Evolutionary conservation across 2,113 vertebrate genomes (phyloP).

Genomic region (Nanorana parkeri): DNA sequence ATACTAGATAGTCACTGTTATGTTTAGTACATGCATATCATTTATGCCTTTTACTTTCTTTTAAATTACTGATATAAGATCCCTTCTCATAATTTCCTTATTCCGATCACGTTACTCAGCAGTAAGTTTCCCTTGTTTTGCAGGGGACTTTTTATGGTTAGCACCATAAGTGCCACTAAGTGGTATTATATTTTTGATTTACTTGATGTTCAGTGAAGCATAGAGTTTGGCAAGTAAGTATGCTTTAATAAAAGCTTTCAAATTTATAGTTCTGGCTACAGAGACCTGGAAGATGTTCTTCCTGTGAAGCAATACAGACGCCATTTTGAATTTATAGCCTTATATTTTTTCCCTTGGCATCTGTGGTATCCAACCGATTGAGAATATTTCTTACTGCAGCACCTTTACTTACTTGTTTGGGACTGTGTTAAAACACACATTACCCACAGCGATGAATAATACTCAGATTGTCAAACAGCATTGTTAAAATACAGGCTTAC

Average conservation of each 20-base stretch:
- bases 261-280: conserved; percentile 34
- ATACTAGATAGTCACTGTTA: background rate
- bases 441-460: too few relatives aligned
- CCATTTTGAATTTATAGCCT: conserved; percentile 42
- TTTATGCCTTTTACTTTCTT: background rate
- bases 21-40: background rate
- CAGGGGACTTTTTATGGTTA: conserved; percentile 7
- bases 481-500: background rate
- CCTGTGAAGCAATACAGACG: background rate
- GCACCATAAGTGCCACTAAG: conserved; percentile 38
- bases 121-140: conserved; percentile 21
- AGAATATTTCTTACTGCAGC: background rate
- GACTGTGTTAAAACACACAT: background rate
- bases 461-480: background rate
- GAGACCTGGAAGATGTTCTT: background rate
- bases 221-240: conserved; percentile 40
- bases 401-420: background rate
- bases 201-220: conserved; percentile 17
- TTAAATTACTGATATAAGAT: background rate
- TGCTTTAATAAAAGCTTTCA: conserved; percentile 32
- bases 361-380: background rate
- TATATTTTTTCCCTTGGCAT: conserved; percentile 17
- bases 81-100: background rate
- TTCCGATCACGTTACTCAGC: conserved; percentile 13
- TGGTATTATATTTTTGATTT: conserved; percentile 51